Conservation (phyloP, 1,140 invertebrate genomes). For the Condylostylus longicornis region DNA sequence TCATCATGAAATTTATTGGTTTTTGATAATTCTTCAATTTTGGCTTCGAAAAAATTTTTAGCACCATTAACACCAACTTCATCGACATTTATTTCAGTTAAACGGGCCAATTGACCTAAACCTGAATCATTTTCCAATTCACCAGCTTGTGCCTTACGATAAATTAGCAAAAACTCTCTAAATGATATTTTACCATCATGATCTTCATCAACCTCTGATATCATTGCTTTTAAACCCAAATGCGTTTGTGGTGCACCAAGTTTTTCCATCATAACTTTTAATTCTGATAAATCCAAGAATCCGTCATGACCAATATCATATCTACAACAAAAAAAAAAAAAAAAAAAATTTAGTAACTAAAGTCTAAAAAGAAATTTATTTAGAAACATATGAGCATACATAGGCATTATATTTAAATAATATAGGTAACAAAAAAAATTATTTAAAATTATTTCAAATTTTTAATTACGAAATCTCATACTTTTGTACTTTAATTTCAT, state of each 20-base stretch:
- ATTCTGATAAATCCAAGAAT: conserved; percentile 69
- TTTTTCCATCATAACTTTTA: conserved; percentile 94
- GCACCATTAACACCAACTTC: conserved; percentile 78
- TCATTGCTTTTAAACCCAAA: conserved; percentile 85
- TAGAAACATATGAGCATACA: too few relatives aligned
- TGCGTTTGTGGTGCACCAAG: conserved; percentile 90
- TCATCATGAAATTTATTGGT: conserved; percentile 76
- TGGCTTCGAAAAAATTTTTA: conserved; percentile 83
- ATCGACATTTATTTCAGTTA: conserved; percentile 77
- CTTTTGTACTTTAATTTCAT: too few relatives aligned
- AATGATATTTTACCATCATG: conserved; percentile 78
- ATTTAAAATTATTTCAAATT: too few relatives aligned
- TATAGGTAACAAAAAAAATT: too few relatives aligned
- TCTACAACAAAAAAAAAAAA: conserved; percentile 39
- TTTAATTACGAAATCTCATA: too few relatives aligned
- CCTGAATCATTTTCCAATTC: conserved; percentile 69
- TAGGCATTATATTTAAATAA: too few relatives aligned
- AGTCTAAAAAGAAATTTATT: too few relatives aligned
- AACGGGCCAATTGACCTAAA: conserved; percentile 60
- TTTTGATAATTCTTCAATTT: conserved; percentile 68
- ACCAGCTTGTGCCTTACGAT: conserved; percentile 69
- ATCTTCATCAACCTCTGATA: conserved; percentile 85
- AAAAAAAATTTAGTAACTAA: not conserved
- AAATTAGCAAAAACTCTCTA: conserved; percentile 79
- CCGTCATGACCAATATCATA: conserved; percentile 80